Conservation (phyloP, 2,113 vertebrate genomes). For the Orthonyx spaldingii region DNA sequence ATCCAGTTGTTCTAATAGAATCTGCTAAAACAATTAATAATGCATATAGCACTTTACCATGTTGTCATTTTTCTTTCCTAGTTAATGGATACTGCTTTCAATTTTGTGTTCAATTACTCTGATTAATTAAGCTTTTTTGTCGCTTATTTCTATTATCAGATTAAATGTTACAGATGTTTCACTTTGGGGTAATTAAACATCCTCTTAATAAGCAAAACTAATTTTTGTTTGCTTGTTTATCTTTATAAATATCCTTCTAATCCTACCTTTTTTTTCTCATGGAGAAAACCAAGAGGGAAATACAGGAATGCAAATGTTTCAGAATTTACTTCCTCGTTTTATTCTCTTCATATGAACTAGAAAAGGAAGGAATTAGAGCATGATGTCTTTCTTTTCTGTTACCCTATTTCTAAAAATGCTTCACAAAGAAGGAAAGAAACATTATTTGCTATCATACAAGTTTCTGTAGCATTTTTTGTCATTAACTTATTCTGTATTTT, state of each 20-base stretch:
- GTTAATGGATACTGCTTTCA: conserved; percentile 50
- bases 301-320: neutral
- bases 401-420: neutral
- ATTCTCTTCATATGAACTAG: neutral
- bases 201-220: conserved; percentile 7
- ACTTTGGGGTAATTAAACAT: conserved; percentile 33
- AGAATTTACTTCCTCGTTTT: neutral
- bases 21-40: conserved; percentile 63
- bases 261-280: neutral
- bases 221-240: conserved; percentile 19
- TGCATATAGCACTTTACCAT: conserved; percentile 17
- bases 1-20: conserved; percentile 42
- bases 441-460: neutral
- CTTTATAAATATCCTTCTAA: neutral
- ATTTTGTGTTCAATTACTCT: conserved; percentile 26
- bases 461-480: neutral
- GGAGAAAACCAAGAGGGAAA: neutral
- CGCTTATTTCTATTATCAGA: conserved; percentile 13
- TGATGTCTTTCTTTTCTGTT: neutral
- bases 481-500: neutral
- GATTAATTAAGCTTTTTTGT: conserved; percentile 52
- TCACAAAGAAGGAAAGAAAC: neutral
- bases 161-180: conserved; percentile 31
- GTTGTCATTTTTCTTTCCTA: conserved; percentile 42
- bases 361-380: neutral